Evolutionary conservation across 2,888 invertebrate genomes (phyloP).

Genomic region (Charanyca ferruginea): DNA sequence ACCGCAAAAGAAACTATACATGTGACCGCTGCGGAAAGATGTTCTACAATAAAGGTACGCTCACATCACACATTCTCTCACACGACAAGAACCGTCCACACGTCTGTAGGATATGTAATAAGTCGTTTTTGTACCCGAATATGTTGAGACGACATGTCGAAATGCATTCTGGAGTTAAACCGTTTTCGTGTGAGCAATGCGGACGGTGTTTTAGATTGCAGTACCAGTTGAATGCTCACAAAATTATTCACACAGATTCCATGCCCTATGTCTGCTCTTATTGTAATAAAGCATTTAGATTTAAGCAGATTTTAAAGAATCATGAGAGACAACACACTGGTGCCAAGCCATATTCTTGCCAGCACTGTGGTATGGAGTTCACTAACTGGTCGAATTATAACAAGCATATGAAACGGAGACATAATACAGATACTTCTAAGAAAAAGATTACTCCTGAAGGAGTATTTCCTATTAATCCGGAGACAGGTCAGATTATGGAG

Average conservation of each 20-base stretch:
- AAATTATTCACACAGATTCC: constrained; percentile 94
- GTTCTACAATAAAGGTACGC: constrained; percentile 86
- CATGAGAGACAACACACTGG: constrained; percentile 94
- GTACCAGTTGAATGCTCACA: constrained; percentile 94
- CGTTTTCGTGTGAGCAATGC: constrained; percentile 86
- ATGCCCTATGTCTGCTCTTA: constrained; percentile 95
- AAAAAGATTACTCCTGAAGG: constrained; percentile 91
- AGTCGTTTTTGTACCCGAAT: constrained; percentile 84
- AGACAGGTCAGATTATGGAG: constrained; percentile 84
- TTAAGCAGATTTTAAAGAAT: constrained; percentile 94
- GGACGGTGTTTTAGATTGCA: constrained; percentile 91
- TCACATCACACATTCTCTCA: constrained; percentile 85
- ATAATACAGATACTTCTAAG: constrained; percentile 89
- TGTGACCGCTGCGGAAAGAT: constrained; percentile 87
- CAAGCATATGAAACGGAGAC: constrained; percentile 95
- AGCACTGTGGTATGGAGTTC: constrained; percentile 93
- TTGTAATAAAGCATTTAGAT: constrained; percentile 94
- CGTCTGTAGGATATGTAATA: constrained; percentile 85
- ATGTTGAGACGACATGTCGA: constrained; percentile 86
- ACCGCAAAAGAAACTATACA: constrained; percentile 83
- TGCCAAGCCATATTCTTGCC: constrained; percentile 94
- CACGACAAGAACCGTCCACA: constrained; percentile 85
- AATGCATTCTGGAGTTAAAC: constrained; percentile 86
- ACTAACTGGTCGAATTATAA: constrained; percentile 96
- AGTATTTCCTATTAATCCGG: constrained; percentile 85